Conservation (phyloP, 2,113 vertebrate species). For the Chrysemys picta region DNA sequence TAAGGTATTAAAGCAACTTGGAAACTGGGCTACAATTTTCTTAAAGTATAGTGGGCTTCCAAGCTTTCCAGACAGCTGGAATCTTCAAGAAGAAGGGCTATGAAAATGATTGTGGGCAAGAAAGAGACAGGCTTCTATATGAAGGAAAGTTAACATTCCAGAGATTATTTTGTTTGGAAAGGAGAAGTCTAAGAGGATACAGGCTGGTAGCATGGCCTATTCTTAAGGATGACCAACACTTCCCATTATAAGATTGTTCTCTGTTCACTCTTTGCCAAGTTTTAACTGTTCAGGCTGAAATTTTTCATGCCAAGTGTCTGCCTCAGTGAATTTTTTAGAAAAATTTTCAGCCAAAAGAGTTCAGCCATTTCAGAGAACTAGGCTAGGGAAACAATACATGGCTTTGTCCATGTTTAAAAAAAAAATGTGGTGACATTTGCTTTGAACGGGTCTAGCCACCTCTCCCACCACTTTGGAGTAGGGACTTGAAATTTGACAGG, state of each 20-base stretch:
- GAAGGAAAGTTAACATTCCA: rapidly evolving
- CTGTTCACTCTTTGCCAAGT: not conserved
- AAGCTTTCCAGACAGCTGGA: rapidly evolving
- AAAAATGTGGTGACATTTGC: not conserved
- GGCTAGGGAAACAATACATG: not conserved
- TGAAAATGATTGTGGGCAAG: rapidly evolving
- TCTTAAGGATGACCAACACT: not conserved
- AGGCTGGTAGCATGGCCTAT: not conserved
- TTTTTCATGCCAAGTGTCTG: not conserved
- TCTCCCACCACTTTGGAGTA: not conserved
- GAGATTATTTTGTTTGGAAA: not conserved
- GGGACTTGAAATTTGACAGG: not conserved
- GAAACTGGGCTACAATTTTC: not conserved
- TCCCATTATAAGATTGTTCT: not conserved
- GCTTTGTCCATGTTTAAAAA: not conserved
- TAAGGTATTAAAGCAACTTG: not conserved
- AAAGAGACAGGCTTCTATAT: not conserved
- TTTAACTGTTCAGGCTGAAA: not conserved
- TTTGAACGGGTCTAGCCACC: not conserved
- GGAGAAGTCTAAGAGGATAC: not conserved
- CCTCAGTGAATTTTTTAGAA: not conserved
- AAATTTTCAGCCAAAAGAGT: not conserved
- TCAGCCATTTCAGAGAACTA: not conserved
- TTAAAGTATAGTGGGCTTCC: not conserved
- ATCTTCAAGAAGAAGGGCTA: not conserved